Base-by-base conservation (phyloP, 2,113 vertebrate species). In the Crypturellus undulatus region DNA sequence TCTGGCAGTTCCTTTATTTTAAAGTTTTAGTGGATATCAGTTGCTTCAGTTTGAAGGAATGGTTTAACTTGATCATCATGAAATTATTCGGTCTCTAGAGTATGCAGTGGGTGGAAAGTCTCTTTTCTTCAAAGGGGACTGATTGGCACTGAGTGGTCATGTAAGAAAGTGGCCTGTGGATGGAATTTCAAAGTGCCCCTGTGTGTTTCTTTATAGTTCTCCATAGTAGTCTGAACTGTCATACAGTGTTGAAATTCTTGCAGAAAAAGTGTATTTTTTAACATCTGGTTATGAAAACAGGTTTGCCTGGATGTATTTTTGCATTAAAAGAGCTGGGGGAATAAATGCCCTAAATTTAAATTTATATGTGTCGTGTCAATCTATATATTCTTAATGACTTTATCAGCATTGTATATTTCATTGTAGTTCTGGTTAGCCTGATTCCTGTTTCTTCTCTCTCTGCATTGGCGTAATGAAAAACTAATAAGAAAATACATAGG, bases 91-190 rank as follows among this genome's bases (percentile, higher is more conserved):
- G 8, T 10, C 21, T 69, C 14, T 76, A 38, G 2, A 19, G 14
- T 45, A 49, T 71, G 0, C 21, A 60, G 14, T 14, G 28, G 10
- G 16, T 64, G 18, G 51, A 40, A 43, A 76, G 40, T 68, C 21
- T 0, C 0, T 86, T 79, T 75, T 13, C 16, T 60, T 8, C 0
- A 2, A 9, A 49, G 42, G 47, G 11, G 8, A 26, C n/a, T 72
- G 25, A 9, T 25, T 9, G 10, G 49, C 49, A 49, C 0, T n/a
- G 28, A 14, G 6, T 0, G 3, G 6, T 51, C 8, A 7, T 7
- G 28, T 4, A 1, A 26, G 42, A 64, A 42, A 22, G 17, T 5
- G 32, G 25, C 9, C 34, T 45, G 9, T 34, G 32, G 22, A 8
- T 65, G 22, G 26, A 87, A 65, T 14, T 8, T 64, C 30, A 38